These are phyloP conservation scores for Butastur rufipennis DNA, from an alignment of 2,113 vertebrate genomes.

Conservation along the genomic window DNA sequence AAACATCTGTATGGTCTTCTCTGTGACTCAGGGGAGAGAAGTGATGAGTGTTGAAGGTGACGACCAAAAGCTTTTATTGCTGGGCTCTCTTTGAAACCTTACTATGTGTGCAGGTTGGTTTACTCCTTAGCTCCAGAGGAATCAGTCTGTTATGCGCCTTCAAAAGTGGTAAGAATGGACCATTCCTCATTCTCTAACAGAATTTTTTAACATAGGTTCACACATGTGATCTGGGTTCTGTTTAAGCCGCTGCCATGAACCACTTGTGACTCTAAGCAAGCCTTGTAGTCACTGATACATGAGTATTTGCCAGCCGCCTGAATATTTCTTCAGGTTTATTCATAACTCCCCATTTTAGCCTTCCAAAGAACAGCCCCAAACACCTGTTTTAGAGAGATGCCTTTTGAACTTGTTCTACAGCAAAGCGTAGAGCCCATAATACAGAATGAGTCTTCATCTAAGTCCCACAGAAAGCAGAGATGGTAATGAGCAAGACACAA, in stretches of 20 bases:
- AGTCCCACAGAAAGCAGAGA: not conserved
- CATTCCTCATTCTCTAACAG: not conserved
- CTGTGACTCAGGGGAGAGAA: not conserved
- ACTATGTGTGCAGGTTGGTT: rapidly evolving
- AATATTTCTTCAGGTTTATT: not conserved
- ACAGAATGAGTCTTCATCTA: not conserved
- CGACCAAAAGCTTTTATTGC: not conserved
- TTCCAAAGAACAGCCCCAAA: not conserved
- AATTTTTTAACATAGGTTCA: not conserved
- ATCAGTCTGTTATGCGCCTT: not conserved
- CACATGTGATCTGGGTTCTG: not conserved
- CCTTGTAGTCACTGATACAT: not conserved
- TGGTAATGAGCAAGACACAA: not conserved
- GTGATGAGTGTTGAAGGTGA: not conserved
- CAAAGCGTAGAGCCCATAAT: not conserved
- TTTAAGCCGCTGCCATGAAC: not conserved
- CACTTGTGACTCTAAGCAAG: not conserved
- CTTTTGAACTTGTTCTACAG: not conserved
- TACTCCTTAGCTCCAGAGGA: not conserved
- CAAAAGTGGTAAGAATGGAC: not conserved
- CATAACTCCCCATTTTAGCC: not conserved
- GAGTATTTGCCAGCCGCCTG: not conserved
- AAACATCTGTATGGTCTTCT: not conserved
- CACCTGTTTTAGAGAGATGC: not conserved
- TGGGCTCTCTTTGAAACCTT: not conserved